Evolutionary conservation across 2,888 invertebrate species (phyloP).

Genomic region (Andrena minutula): DNA sequence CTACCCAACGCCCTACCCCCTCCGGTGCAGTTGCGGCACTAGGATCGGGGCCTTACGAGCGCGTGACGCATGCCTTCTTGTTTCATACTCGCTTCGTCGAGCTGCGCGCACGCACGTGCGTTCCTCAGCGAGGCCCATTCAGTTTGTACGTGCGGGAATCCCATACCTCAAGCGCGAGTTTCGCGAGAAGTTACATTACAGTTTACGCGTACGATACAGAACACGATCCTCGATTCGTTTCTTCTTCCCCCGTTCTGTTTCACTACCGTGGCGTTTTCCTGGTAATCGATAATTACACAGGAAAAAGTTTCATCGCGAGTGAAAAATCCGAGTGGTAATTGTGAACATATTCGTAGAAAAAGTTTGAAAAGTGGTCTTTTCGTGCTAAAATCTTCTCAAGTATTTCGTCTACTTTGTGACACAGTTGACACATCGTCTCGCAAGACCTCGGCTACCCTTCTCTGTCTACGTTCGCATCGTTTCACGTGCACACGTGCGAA

Average conservation of each 20-base stretch:
- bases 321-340: constrained; percentile 1
- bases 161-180: constrained; percentile 1
- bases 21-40: constrained; percentile 64
- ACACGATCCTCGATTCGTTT: constrained; percentile 2
- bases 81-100: constrained; percentile 77
- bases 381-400: too few species aligned
- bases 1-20: constrained; percentile 57
- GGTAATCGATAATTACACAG: constrained; percentile 10
- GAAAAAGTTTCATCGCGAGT: neutral
- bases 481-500: too few species aligned
- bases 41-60: constrained; percentile 75
- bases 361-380: too few species aligned
- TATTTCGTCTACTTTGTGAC: too few species aligned
- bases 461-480: too few species aligned
- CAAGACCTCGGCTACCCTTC: too few species aligned
- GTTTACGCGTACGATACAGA: neutral
- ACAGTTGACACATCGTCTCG: too few species aligned
- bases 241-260: neutral
- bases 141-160: constrained; percentile 52
- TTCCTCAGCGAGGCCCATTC: constrained; percentile 53
- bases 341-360: too few species aligned
- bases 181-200: neutral
- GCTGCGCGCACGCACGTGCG: constrained; percentile 70
- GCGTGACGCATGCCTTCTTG: constrained; percentile 75
- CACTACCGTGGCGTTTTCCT: neutral